Evolutionary conservation across 2,797 vertebrate genomes (phyloP), one percentile per base, ranked within the genome.

Genomic region (Ctenochaetus hawaiiensis): DNA sequence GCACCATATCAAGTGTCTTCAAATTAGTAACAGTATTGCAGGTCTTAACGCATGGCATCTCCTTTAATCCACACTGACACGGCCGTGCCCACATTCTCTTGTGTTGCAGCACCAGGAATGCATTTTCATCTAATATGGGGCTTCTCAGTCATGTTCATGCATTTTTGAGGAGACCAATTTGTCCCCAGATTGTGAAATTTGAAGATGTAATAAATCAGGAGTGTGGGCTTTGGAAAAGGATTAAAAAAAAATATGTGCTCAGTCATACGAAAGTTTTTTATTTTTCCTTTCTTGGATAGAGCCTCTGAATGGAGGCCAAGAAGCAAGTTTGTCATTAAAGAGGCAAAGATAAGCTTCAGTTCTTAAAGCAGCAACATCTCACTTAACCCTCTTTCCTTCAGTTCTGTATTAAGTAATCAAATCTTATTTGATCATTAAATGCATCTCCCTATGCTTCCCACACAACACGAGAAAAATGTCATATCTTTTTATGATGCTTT

Each of bases 111-210:
- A 93, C 91, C 88, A 71, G 91, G 93, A 92, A 93, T 87, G 77
- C 77, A 90, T 94, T 93, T 91, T 22, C 83, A 67, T 90, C 85
- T 78, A 84, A 87, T 83, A 61, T 37, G 76, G 59, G 81, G 75
- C 74, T 88, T 80, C 83, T 80, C 69, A 72, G 80, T 77, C 78
- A 74, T 89, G 88, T 91, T 91, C 66, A 7, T 87, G 84, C 87
- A 89, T 92, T 92, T 91, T 91, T 90, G 87, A 89, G 85, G 82
- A 51, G 75, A 90, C 81, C 89, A 92, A 93, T 93, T 92, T 93
- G 91, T 94, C 89, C 83, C 86, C 85, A 82, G 91, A 91, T 94
- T 92, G 91, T 92, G 92, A 93, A 93, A 93, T 83, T 89, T 75
- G 78, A 92, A 92, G 84, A 91, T 82, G 85, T 84, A 89, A 92